A percentile compares a stretch with the other conserved stretches of the same genome.
phyloP scores from a whole-genome alignment of 2,113 vertebrate species.

The Baryphthengus martii region DNA sequence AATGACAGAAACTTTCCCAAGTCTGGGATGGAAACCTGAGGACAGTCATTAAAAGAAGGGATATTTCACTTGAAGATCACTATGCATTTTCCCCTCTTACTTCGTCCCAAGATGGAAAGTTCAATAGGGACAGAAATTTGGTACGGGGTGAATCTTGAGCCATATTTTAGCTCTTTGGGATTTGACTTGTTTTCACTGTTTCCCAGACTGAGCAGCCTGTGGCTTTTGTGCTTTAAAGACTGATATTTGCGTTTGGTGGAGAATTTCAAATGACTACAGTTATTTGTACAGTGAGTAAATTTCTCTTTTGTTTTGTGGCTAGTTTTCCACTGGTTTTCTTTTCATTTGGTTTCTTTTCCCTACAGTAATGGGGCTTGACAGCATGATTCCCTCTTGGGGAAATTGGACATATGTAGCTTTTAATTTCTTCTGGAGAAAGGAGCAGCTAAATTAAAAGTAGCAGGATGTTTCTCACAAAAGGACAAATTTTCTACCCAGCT shows the following conservation, averaged over 20 bases:
- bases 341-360: neutral
- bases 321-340: neutral
- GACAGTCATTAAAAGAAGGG: neutral
- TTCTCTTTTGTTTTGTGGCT: neutral
- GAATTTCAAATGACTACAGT: neutral
- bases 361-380: constrained; percentile 17
- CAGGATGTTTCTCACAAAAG: constrained; percentile 19
- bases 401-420: constrained; percentile 48
- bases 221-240: neutral
- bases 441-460: constrained; percentile 49
- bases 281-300: neutral
- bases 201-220: neutral
- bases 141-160: neutral
- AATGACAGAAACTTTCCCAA: neutral
- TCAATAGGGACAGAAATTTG: neutral
- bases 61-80: neutral
- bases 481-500: constrained; percentile 13
- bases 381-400: neutral
- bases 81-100: neutral
- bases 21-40: neutral
- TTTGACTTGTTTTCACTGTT: neutral
- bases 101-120: neutral
- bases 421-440: constrained; percentile 42
- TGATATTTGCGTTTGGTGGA: neutral
- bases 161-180: neutral